Evolutionary conservation across 2,113 vertebrate species (phyloP).

Genomic region (Maccullochella peelii): DNA sequence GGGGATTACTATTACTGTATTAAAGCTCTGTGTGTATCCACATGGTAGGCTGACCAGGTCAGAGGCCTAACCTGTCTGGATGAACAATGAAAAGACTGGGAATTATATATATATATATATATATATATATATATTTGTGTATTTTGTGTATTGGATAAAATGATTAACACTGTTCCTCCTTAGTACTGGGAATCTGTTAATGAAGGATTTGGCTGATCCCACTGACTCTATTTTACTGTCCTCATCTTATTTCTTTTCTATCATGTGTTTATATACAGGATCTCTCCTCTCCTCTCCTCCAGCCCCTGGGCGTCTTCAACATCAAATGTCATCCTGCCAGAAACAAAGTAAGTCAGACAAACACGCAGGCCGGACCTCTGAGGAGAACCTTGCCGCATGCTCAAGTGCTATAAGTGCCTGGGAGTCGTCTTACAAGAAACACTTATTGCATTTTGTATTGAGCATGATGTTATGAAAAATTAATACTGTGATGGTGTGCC

Average conservation of each 20-base stretch:
- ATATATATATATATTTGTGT: slow-evolving; percentile 36
- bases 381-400: slow-evolving; percentile 75
- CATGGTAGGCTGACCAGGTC: slow-evolving; percentile 9
- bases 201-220: slow-evolving; percentile 46
- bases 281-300: slow-evolving; percentile 13
- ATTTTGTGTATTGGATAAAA: slow-evolving; percentile 56
- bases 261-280: slow-evolving; percentile 16
- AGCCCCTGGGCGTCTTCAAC: slow-evolving; percentile 67
- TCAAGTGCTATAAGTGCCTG: slow-evolving; percentile 84
- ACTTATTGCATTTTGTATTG: slow-evolving; percentile 88
- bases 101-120: slow-evolving; percentile 45
- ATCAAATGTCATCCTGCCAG: slow-evolving; percentile 73
- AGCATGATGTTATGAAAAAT: slow-evolving; percentile 88
- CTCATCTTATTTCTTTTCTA: not conserved
- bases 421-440: slow-evolving; percentile 87
- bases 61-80: slow-evolving; percentile 6
- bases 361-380: slow-evolving; percentile 68
- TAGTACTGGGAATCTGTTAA: slow-evolving; percentile 64
- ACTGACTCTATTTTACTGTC: slow-evolving; percentile 17
- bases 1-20: slow-evolving; percentile 9
- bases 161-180: slow-evolving; percentile 64
- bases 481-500: slow-evolving; percentile 77
- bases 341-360: slow-evolving; percentile 75
- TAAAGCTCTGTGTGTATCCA: slow-evolving; percentile 36
- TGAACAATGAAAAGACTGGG: slow-evolving; percentile 38